Base-by-base conservation (phyloP, 2,797 vertebrate species). In the Anas capensis region DNA sequence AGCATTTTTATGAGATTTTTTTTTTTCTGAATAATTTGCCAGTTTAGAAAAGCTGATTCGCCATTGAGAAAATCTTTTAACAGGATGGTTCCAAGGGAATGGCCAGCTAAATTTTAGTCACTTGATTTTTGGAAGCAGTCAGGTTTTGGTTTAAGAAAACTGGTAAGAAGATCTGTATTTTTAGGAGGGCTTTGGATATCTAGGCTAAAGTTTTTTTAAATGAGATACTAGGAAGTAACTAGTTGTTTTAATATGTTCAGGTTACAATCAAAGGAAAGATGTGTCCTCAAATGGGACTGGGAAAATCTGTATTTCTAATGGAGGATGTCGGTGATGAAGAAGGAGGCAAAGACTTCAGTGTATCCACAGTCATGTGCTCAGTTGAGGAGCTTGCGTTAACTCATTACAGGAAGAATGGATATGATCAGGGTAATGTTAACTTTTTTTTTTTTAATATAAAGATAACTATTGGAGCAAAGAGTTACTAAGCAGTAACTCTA, bases 221-320 rank as follows among this genome's bases (percentile, higher is more conserved):
- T 7, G 14, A 58, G 38, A 42, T 94, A 61, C 44, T 91, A 68
- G 23, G 48, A 78, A 71, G 56, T 94, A 92, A 94, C 34, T 18
- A n/a, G 40, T 33, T 89, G 27, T 91, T 58, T 78, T 88, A 11
- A 17, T 78, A 5, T 90, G 2, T 88, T 65, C 95, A 99, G 99
- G 98, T 99, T 90, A 99, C 99, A 6, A 99, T 99, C 97, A 98
- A 98, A 68, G 99, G 99, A 48, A 98, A 99, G 96, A 97, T 99
- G 95, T 99, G 99, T 95, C 99, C 99, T 18, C 99, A 99, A 76
- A 98, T 91, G 3, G 98, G 99, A 10, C 98, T 93, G 96, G 99
- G 98, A 66, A 99, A 99, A 93, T 99, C 99, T 3, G 98, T 98
- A 70, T 99, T 99, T 93, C 97, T 99, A 40, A 72, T 99, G 96